Base-by-base conservation (phyloP, 2,113 vertebrate species). In the Clupea harengus region DNA sequence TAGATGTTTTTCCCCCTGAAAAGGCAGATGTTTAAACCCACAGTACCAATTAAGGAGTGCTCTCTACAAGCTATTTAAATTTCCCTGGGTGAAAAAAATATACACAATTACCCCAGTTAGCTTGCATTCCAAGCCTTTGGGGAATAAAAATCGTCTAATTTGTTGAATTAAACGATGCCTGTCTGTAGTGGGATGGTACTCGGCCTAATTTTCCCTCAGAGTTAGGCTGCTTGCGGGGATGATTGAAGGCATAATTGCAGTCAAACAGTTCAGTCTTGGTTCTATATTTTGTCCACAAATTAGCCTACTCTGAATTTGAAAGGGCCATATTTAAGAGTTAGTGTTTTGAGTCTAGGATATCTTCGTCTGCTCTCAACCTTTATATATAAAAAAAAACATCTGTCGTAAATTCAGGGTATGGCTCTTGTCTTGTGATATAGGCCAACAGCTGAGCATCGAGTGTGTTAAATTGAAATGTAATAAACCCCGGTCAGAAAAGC, bases 81-180 rank as follows among this genome's bases (percentile, higher is more conserved):
- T 78, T 78, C 28, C 72, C 28, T 78, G 72, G 28, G 72, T 39
- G 72, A 39, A 39, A 78, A 78, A 78, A 78, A 78, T 28, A 39
- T 78, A 78, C 72, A 78, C 72, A 78, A 78, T 78, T 78, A 78
- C 72, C 72, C 72, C 28, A 78, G 28, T 78, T 78, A 78, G 72
- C 3, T 78, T 78, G 13, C 32, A 39, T 39, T 78, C 72, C 28
- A 78, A 39, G 10, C 28, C 72, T 78, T 78, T 78, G n/a, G 64
- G 64, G 64, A 32, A 15, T 32, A 78, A 78, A 39, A 39, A 78
- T 78, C 9, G 20, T 78, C 72, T 78, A 1, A 44, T 78, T 78
- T 78, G 72, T 78, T 78, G 72, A 78, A 78, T 78, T 78, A 78
- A 78, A 39, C 72, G 28, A 39, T 15, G 72, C 20, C 72, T 78